A percentile compares a stretch with the other conserved stretches of the same genome.
These are phyloP conservation scores for Cataglyphis hispanica DNA, from an alignment of 1,140 invertebrate species.

Conservation along the genomic window DNA sequence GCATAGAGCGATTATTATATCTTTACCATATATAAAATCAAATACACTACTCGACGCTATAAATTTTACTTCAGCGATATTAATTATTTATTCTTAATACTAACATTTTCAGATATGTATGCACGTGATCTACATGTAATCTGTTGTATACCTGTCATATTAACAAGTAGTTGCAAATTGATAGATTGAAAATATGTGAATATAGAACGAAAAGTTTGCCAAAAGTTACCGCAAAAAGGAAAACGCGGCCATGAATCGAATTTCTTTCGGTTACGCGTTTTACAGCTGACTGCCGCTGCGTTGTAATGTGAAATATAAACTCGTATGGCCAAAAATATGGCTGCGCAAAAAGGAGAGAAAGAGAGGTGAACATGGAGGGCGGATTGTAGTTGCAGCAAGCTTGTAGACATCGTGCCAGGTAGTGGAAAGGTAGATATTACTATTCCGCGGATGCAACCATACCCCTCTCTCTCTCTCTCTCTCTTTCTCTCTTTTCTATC, in stretches of 20 bases:
- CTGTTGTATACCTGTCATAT: neutral
- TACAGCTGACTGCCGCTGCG: slow-evolving; percentile 4
- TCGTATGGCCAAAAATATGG: slow-evolving; percentile 60
- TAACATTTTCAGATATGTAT: neutral
- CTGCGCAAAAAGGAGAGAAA: neutral
- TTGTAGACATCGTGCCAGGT: slow-evolving; percentile 49
- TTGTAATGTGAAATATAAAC: slow-evolving; percentile 59
- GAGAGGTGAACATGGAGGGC: neutral
- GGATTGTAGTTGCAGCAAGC: slow-evolving; percentile 19
- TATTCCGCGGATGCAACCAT: slow-evolving; percentile 59
- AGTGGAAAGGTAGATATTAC: slow-evolving; percentile 63
- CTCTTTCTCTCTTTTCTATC: neutral
- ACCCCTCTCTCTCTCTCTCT: slow-evolving; percentile 50
- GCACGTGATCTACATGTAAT: neutral
- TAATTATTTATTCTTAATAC: slow-evolving; percentile 11
- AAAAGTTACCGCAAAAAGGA: neutral
- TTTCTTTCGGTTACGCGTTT: slow-evolving; percentile 38
- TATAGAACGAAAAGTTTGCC: neutral
- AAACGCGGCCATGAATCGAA: slow-evolving; percentile 34
- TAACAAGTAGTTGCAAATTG: neutral
- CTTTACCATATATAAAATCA: slow-evolving; percentile 1
- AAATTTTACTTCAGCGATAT: neutral
- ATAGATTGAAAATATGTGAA: neutral
- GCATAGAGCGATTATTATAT: slow-evolving; percentile 22
- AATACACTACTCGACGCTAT: slow-evolving; percentile 3